A percentile compares a stretch with the other conserved stretches of the same genome.
These are phyloP conservation scores for Gymnocheta viridis DNA, from an alignment of 2,888 invertebrate genomes.

Conservation along the genomic window DNA sequence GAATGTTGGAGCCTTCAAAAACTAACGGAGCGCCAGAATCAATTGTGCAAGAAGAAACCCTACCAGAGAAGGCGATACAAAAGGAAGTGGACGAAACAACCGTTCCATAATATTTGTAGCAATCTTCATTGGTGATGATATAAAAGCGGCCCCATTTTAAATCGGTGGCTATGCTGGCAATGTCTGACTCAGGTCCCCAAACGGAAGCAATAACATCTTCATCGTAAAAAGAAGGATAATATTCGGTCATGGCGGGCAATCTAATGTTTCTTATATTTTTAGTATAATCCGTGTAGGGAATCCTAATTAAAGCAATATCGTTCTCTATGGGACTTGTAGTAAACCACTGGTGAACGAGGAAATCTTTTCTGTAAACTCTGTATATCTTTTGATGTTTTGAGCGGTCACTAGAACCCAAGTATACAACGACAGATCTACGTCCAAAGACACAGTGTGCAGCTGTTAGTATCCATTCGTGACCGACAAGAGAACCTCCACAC, in stretches of 20 bases:
- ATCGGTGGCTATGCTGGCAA: not conserved
- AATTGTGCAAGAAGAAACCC: not conserved
- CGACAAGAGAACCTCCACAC: not conserved
- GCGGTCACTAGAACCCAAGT: not conserved
- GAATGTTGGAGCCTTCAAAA: not conserved
- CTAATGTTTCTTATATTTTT: not conserved
- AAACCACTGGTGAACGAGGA: not conserved
- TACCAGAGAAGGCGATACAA: not conserved
- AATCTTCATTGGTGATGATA: not conserved
- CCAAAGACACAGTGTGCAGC: not conserved
- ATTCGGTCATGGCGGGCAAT: not conserved
- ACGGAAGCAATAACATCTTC: not conserved
- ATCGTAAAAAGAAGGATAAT: not conserved
- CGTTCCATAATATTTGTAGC: not conserved
- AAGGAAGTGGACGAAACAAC: not conserved
- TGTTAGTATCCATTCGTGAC: not conserved
- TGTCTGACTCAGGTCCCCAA: not conserved
- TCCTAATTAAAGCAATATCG: not conserved
- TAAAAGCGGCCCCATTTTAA: not conserved
- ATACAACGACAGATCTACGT: not conserved
- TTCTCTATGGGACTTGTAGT: not conserved
- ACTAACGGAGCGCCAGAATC: not conserved
- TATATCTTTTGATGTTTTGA: not conserved
- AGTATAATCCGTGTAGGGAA: not conserved
- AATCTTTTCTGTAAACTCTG: not conserved